Percentiles rank a stretch among this genome's conserved stretches.
These are phyloP conservation scores for Conchocele bisecta DNA, from an alignment of 2,888 invertebrate species.

Conservation along the genomic window DNA sequence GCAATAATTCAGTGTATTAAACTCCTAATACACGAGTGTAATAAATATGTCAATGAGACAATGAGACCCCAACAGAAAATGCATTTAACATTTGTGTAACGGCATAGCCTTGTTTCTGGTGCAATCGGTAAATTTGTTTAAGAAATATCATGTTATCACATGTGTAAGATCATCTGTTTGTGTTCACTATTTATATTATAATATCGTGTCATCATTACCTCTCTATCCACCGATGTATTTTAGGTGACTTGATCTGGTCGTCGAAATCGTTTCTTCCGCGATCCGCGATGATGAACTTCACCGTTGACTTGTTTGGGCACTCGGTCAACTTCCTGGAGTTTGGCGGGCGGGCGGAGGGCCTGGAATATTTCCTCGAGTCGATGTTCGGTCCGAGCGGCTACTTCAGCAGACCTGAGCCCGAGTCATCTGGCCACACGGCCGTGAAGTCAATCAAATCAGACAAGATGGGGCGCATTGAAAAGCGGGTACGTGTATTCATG, in stretches of 20 bases:
- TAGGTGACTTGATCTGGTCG: constrained; percentile 81
- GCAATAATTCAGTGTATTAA: too few species aligned
- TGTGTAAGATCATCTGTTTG: too few species aligned
- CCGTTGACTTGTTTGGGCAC: constrained; percentile 87
- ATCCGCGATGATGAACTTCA: constrained; percentile 80
- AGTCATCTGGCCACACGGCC: constrained; percentile 17
- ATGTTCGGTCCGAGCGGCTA: constrained; percentile 87
- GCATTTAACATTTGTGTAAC: too few species aligned
- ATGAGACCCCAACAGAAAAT: too few species aligned
- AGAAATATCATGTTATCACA: too few species aligned
- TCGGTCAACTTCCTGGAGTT: constrained; percentile 93
- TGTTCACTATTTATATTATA: too few species aligned
- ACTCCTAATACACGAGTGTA: too few species aligned
- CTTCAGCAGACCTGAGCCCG: constrained; percentile 83
- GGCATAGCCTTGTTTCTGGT: too few species aligned
- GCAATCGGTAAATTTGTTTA: too few species aligned
- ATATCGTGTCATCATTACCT: too few species aligned
- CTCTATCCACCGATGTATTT: too few species aligned
- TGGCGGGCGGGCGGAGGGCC: constrained; percentile 92
- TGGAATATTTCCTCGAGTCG: constrained; percentile 92
- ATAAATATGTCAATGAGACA: too few species aligned
- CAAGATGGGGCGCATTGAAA: constrained; percentile 59
- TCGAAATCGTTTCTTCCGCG: constrained; percentile 80
- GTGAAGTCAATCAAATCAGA: constrained; percentile 42
- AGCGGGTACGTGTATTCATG: constrained; percentile 43